These are phyloP conservation scores for Propithecus deckenii DNA, from an alignment of 2,797 vertebrate species.

Conservation along the genomic window DNA sequence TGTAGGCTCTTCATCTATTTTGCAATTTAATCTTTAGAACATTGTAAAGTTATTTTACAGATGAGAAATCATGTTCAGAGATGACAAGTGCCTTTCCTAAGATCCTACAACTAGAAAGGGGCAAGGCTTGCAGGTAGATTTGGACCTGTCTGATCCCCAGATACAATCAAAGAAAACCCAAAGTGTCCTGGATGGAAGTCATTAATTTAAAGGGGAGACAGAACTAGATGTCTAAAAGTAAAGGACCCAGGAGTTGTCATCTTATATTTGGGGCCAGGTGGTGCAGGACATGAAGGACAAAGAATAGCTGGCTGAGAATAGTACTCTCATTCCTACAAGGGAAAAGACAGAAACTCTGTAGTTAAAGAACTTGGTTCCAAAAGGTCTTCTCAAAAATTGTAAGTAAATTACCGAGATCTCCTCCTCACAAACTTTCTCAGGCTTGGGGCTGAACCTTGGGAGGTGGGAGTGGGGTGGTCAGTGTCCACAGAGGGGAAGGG, in stretches of 20 bases:
- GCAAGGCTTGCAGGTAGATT: not conserved
- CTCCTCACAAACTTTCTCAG: not conserved
- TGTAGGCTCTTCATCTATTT: not conserved
- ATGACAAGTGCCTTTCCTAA: not conserved
- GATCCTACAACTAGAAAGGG: not conserved
- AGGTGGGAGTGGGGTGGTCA: not conserved
- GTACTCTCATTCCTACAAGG: accelerated
- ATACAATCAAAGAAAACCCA: not conserved
- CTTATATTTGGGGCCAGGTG: not conserved
- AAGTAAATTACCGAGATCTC: not conserved
- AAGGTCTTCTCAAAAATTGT: not conserved
- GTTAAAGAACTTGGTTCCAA: not conserved
- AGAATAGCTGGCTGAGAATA: not conserved
- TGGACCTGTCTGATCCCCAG: not conserved
- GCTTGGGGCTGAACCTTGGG: not conserved
- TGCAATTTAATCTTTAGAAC: not conserved
- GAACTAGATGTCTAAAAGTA: not conserved
- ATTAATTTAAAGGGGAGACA: not conserved
- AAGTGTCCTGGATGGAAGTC: not conserved
- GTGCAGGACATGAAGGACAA: not conserved
- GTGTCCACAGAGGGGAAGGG: not conserved
- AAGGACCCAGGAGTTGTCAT: not conserved
- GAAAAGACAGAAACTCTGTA: not conserved
- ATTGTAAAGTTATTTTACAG: not conserved
- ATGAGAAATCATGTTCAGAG: not conserved